Conservation (phyloP, 2,797 vertebrate species). For the Varecia variegata region DNA sequence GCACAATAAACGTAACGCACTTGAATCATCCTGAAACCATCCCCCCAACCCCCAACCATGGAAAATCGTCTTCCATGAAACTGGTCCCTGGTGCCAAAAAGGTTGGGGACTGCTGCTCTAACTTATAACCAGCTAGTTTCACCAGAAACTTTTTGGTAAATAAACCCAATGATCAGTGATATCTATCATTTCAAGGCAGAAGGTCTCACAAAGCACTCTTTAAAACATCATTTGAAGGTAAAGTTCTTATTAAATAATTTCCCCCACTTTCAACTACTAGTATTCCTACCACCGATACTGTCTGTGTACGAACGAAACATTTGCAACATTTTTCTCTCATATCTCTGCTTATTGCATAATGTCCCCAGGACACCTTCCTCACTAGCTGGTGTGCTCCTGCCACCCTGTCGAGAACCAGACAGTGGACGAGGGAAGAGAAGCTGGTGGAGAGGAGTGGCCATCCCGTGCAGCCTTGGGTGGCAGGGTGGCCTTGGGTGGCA, state of each 20-base stretch:
- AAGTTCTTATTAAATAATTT: background rate
- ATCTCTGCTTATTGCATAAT: background rate
- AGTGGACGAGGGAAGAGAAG: background rate
- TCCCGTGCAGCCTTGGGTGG: background rate
- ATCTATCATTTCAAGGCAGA: background rate
- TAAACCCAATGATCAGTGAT: background rate
- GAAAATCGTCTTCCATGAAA: too few relatives aligned
- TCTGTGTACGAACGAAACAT: background rate
- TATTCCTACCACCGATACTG: background rate
- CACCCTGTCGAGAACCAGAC: background rate
- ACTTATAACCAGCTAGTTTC: background rate
- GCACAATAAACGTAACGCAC: too few relatives aligned
- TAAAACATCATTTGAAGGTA: background rate
- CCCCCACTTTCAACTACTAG: background rate
- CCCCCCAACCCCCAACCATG: too few relatives aligned
- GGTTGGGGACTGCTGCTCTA: background rate
- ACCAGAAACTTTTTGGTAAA: background rate
- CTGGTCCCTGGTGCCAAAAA: too few relatives aligned
- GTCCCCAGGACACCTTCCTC: background rate
- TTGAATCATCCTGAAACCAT: too few relatives aligned
- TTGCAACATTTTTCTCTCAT: background rate
- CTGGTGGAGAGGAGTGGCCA: background rate
- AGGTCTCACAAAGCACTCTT: background rate
- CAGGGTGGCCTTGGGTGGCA: background rate
- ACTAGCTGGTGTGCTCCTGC: background rate